Evolutionary conservation across 2,888 invertebrate genomes (phyloP).

Genomic region (Sinopyrophorus schimmeli): DNA sequence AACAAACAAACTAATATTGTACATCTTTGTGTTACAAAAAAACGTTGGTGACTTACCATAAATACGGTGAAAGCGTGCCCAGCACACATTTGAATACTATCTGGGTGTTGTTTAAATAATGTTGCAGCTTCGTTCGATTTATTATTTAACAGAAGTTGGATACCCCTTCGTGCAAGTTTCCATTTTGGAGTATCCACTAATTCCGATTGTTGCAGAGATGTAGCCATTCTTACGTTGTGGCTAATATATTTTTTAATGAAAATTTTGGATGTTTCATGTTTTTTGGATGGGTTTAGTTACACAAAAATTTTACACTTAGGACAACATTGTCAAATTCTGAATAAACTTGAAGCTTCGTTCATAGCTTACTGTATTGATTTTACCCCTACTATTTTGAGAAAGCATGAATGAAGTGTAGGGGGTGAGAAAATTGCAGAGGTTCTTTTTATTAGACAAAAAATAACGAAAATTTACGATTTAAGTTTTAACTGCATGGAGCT

Average conservation of each 20-base stretch:
- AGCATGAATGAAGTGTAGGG: too few species aligned
- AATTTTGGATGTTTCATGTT: neutral
- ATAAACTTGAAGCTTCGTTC: conserved; percentile 21
- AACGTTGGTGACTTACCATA: conserved; percentile 50
- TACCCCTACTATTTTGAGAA: too few species aligned
- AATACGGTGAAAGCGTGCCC: conserved; percentile 57
- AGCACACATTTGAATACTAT: conserved; percentile 56
- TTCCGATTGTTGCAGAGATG: too few species aligned
- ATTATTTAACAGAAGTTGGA: conserved; percentile 57
- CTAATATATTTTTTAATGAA: neutral
- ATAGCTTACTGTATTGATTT: conserved; percentile 27
- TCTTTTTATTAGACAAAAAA: too few species aligned
- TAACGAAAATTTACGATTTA: too few species aligned
- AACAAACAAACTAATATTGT: conserved; percentile 33
- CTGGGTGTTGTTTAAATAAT: conserved; percentile 53
- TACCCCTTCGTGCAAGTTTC: conserved; percentile 55
- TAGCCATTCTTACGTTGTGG: neutral
- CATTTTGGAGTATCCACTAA: conserved; percentile 49
- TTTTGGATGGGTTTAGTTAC: conserved; percentile 1
- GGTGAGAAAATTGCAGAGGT: too few species aligned
- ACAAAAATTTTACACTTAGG: conserved; percentile 16
- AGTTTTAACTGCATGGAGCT: too few species aligned
- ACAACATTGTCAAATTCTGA: conserved; percentile 24
- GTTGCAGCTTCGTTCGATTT: conserved; percentile 54
- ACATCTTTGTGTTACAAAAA: neutral